Conservation (phyloP, 2,113 vertebrate genomes). For the Apteryx owenii region DNA sequence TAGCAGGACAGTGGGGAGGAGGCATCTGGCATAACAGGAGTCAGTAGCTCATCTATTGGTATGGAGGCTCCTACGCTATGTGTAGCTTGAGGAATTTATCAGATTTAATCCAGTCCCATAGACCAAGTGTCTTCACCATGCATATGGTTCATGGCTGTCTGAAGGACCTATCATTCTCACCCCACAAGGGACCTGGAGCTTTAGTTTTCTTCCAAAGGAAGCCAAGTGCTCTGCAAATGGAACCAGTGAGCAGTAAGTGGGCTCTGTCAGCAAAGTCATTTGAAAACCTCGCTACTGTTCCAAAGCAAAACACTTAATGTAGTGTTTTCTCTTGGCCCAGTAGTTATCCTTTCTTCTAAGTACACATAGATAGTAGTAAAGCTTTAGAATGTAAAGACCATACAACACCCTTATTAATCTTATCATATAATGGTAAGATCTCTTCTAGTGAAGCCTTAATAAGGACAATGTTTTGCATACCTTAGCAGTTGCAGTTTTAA, state of each 20-base stretch:
- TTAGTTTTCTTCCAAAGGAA: neutral
- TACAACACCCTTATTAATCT: neutral
- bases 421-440: neutral
- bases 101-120: neutral
- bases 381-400: neutral
- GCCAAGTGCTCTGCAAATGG: neutral
- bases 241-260: neutral
- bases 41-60: fast-evolving
- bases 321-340: neutral
- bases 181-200: neutral
- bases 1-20: neutral
- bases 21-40: neutral
- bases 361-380: neutral
- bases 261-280: neutral
- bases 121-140: neutral
- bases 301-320: neutral
- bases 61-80: neutral
- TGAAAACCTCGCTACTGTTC: neutral
- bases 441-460: neutral
- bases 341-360: neutral
- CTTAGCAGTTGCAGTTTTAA: neutral
- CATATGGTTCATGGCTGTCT: neutral
- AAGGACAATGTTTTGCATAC: neutral
- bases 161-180: neutral
- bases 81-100: neutral